phyloP scores from a whole-genome alignment of 2,888 invertebrate genomes.

The Neocrepidodera transversa region DNA sequence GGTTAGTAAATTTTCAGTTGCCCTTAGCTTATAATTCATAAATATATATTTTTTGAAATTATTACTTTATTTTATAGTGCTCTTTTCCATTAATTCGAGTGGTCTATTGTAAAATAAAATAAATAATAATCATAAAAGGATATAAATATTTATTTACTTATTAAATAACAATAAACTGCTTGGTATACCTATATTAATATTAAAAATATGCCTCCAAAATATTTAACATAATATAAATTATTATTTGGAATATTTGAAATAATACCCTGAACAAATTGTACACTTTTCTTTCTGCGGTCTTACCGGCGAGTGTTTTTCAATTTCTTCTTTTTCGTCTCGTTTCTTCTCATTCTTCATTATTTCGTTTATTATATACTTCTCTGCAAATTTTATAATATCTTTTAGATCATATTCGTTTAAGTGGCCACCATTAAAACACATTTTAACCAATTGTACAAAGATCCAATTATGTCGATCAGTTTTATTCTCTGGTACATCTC shows the following conservation, averaged over 20 bases:
- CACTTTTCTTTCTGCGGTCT: constrained; percentile 31
- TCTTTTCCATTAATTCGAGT: too few species aligned
- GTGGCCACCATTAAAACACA: constrained; percentile 32
- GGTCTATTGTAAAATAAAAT: too few species aligned
- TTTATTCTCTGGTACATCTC: constrained; percentile 31
- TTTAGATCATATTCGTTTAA: constrained; percentile 33
- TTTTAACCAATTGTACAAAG: constrained; percentile 36
- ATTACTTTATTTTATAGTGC: too few species aligned
- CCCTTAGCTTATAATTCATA: too few species aligned
- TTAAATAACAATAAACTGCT: too few species aligned
- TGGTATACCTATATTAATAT: too few species aligned
- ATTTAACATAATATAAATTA: neutral
- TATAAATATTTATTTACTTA: too few species aligned
- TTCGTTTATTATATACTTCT: constrained; percentile 39
- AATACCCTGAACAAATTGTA: constrained; percentile 40
- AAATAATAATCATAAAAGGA: too few species aligned
- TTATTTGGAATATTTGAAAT: constrained; percentile 26
- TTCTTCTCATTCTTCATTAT: constrained; percentile 31
- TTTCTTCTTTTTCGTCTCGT: constrained; percentile 22
- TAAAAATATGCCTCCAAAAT: too few species aligned
- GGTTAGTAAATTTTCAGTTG: too few species aligned
- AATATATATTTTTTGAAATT: too few species aligned
- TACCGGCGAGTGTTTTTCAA: constrained; percentile 30
- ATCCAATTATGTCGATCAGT: constrained; percentile 32
- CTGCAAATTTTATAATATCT: constrained; percentile 43